Base-by-base conservation (phyloP, 2,888 invertebrate genomes). In the Napeogenes inachia region DNA sequence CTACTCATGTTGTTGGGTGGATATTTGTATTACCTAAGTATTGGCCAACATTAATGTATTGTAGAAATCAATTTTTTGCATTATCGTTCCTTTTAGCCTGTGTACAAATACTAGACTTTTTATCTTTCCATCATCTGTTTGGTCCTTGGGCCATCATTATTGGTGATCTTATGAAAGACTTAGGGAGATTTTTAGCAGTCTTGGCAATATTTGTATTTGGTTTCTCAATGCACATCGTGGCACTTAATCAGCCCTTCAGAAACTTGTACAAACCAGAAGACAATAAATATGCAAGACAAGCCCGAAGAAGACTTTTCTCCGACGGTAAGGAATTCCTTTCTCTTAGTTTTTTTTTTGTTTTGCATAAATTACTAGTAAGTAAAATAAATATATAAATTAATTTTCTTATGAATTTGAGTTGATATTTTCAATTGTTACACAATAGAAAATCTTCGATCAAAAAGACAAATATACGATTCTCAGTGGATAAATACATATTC, bases 141-240 rank as follows among this genome's bases (percentile, higher is more conserved):
- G 99, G 99, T 56, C 99, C 99, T 0, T 99, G 99, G 99, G 99
- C 99, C 45, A 99, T 99, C 80, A 99, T 99, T 82, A 99, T 99
- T 77, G 97, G 99, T 32, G 96, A 97, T 84, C 91, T 97, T 61
- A 95, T 97, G 93, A 97, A 97, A 83, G 98, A 98, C 85, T 91
- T 98, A 72, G 97, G 97, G n/a, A 92, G 98, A 79, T 99, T 99
- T 86, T 93, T 99, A 68, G 99, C 99, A 56, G 99, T 99, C 33
- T 90, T 99, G 78, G 95, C 97, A 45, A 98, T 99, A 83, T 99
- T 99, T 89, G 97, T 99, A 73, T 96, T 98, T 75, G 99, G 99
- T 64, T 99, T 99, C 87, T 99, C 99, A 2, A 96, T 99, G 94
- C 97, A 97, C 77, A 96, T 97, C 71, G 97, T 98, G 45, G 97